Evolutionary conservation across 1,140 invertebrate species (phyloP).

Genomic region (Linepithema humile): DNA sequence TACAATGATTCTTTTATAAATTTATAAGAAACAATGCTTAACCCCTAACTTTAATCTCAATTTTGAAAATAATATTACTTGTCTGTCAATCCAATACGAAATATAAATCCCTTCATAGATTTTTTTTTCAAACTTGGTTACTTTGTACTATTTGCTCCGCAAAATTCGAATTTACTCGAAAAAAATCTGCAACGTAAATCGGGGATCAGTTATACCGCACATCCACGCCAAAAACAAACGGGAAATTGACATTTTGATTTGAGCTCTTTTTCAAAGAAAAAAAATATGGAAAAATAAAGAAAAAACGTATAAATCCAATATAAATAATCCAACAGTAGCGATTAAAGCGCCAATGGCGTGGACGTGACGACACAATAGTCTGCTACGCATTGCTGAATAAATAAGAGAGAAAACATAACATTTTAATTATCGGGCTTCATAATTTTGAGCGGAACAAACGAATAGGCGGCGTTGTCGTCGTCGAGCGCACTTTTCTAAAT

Average conservation of each 20-base stretch:
- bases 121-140: background rate
- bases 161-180: background rate
- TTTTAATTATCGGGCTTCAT: conserved; percentile 28
- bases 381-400: background rate
- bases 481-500: conserved; percentile 7
- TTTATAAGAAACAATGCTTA: too few species aligned
- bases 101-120: background rate
- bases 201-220: background rate
- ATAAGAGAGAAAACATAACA: conserved; percentile 1
- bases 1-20: too few species aligned
- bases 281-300: background rate
- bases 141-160: background rate
- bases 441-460: background rate
- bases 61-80: too few species aligned
- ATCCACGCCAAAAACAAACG: background rate
- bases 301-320: conserved; percentile 6
- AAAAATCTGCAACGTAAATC: conserved; percentile 20
- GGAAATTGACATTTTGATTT: background rate
- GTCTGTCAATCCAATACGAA: too few species aligned
- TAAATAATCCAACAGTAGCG: conserved; percentile 14
- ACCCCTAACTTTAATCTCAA: too few species aligned
- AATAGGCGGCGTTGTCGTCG: background rate
- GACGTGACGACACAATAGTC: conserved; percentile 3
- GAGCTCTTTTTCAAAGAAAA: background rate
- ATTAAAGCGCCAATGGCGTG: background rate